Evolutionary conservation across 2,113 vertebrate species (phyloP).

Genomic region (Sander vitreus): DNA sequence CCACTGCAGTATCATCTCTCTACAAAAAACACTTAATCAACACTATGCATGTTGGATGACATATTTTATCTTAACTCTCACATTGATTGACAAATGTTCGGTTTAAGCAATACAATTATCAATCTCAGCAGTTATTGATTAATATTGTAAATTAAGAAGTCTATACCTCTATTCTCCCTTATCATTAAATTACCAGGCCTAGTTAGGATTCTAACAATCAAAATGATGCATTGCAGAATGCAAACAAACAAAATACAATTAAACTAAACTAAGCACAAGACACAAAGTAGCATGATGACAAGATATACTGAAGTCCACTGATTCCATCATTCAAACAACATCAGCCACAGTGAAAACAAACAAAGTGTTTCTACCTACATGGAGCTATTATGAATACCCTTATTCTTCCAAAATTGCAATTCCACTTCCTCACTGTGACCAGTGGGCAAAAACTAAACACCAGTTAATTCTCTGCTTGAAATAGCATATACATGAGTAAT

Average conservation of each 20-base stretch:
- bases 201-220: neutral
- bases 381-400: slow-evolving; percentile 22
- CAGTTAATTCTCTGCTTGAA: slow-evolving; percentile 75
- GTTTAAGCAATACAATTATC: neutral
- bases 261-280: neutral
- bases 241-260: neutral
- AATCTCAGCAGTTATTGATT: neutral
- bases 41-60: neutral
- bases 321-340: neutral
- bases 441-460: slow-evolving; percentile 66
- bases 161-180: neutral
- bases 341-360: neutral
- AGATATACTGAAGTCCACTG: neutral
- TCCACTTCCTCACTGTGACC: slow-evolving; percentile 55
- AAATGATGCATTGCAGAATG: neutral
- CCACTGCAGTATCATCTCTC: neutral
- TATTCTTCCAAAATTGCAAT: slow-evolving; percentile 57
- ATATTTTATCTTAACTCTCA: neutral
- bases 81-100: neutral
- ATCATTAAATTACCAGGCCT: neutral
- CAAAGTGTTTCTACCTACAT: slow-evolving; percentile 26
- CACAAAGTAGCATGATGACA: neutral
- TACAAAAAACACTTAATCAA: slow-evolving; percentile 16
- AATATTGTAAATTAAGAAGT: too few species aligned
- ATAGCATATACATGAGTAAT: slow-evolving; percentile 72